Evolutionary conservation across 2,113 vertebrate species (phyloP).

Genomic region (Equus przewalskii): DNA sequence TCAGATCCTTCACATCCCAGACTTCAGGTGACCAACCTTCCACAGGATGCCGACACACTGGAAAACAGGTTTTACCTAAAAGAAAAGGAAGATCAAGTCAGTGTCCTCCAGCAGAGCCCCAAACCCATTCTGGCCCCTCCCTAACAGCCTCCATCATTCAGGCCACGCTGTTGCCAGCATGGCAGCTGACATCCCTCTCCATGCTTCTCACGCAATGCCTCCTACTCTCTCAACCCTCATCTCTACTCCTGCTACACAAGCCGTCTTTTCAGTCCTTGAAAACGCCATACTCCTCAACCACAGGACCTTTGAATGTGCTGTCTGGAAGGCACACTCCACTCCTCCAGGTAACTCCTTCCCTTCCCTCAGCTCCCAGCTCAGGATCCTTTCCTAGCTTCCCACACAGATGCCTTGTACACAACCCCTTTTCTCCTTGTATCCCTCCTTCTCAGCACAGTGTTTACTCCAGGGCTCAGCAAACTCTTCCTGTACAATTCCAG

Average conservation of each 20-base stretch:
- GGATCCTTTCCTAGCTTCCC: not conserved
- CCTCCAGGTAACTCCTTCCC: not conserved
- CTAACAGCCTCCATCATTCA: not conserved
- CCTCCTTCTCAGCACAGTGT: not conserved
- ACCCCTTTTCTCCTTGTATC: not conserved
- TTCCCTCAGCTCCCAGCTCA: not conserved
- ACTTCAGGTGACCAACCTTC: constrained; percentile 70
- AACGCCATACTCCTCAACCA: not conserved
- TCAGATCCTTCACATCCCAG: constrained; percentile 72
- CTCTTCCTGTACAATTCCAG: not conserved
- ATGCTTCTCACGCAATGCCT: not conserved
- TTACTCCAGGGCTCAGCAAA: not conserved
- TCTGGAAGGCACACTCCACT: not conserved
- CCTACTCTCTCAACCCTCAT: not conserved
- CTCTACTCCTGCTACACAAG: not conserved
- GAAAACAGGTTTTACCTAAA: constrained; percentile 84
- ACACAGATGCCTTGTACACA: not conserved
- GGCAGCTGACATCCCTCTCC: too few relatives aligned
- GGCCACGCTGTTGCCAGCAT: not conserved
- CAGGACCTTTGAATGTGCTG: not conserved
- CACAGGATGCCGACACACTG: not conserved
- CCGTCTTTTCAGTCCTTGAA: not conserved
- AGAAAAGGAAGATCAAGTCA: constrained; percentile 52
- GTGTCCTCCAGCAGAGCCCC: not conserved
- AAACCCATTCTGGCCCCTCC: not conserved